Percentiles rank a stretch among this genome's conserved stretches.
Evolutionary conservation across 2,113 vertebrate genomes (phyloP).

Genomic region (Percopsis transmontana): DNA sequence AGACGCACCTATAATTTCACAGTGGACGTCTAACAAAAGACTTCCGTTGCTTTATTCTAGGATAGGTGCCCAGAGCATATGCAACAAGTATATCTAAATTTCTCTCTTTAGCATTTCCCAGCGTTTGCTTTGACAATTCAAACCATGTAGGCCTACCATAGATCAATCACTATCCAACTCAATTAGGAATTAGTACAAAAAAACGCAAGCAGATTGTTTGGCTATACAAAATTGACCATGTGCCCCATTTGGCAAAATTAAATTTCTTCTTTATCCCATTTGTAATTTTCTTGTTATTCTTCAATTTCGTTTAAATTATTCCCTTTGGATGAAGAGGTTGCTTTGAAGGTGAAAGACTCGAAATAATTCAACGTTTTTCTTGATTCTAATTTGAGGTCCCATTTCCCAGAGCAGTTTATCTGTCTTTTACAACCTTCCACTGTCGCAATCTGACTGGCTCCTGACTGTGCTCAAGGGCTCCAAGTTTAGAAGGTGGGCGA

Average conservation of each 20-base stretch:
- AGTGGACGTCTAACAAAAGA: slow-evolving; percentile 63
- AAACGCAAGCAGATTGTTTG: not conserved
- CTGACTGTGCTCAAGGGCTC: slow-evolving; percentile 39
- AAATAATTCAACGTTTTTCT: slow-evolving; percentile 55
- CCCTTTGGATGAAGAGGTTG: slow-evolving; percentile 50
- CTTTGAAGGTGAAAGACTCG: slow-evolving; percentile 41
- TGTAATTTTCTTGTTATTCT: slow-evolving; percentile 38
- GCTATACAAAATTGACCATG: not conserved
- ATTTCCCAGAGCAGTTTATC: slow-evolving; percentile 57
- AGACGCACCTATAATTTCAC: slow-evolving; percentile 66
- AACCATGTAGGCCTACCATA: not conserved
- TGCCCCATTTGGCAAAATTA: slow-evolving; percentile 14
- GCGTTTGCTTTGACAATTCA: slow-evolving; percentile 11
- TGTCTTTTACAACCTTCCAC: slow-evolving; percentile 32
- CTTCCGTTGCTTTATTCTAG: slow-evolving; percentile 66
- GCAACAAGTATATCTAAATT: slow-evolving; percentile 25
- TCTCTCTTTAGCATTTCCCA: slow-evolving; percentile 42
- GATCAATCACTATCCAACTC: not conserved
- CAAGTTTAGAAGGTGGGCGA: slow-evolving; percentile 13
- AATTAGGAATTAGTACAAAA: not conserved
- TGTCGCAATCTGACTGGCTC: slow-evolving; percentile 27
- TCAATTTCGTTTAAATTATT: slow-evolving; percentile 39
- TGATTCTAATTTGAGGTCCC: slow-evolving; percentile 55
- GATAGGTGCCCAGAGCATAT: slow-evolving; percentile 14
- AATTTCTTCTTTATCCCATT: slow-evolving; percentile 59